phyloP scores from a whole-genome alignment of 2,113 vertebrate genomes.

The Eidolon helvum region DNA sequence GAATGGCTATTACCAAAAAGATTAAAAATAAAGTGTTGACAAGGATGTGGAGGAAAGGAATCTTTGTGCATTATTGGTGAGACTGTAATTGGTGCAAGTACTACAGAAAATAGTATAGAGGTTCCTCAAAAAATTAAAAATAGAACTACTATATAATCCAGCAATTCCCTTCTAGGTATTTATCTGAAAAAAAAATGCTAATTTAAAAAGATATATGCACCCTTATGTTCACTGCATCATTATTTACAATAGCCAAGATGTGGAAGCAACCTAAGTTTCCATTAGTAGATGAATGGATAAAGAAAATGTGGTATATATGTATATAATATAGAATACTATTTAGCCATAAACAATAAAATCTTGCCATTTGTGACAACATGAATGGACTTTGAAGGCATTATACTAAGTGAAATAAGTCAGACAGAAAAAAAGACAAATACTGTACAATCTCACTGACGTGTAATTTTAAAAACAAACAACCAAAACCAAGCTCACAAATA shows the following conservation, averaged over 20 bases:
- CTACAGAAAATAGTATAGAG: neutral
- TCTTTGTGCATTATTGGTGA: neutral
- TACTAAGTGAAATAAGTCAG: neutral
- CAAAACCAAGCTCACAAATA: neutral
- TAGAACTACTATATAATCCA: neutral
- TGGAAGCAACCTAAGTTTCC: neutral
- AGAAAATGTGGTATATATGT: neutral
- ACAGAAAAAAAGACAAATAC: neutral
- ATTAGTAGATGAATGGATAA: neutral
- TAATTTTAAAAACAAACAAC: neutral
- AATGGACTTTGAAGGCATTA: neutral
- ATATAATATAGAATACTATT: neutral
- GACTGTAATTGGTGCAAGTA: neutral
- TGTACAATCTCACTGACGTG: neutral
- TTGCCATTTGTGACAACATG: neutral
- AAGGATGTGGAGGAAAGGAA: neutral
- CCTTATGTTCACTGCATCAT: neutral
- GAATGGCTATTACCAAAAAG: neutral
- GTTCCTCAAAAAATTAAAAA: neutral
- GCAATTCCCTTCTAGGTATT: neutral
- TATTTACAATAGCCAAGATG: neutral
- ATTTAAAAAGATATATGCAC: neutral
- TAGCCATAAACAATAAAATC: neutral
- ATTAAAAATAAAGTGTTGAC: neutral
- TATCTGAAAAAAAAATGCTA: neutral